These are phyloP conservation scores for Mastacembelus armatus DNA, from an alignment of 2,797 vertebrate species.

Conservation along the genomic window DNA sequence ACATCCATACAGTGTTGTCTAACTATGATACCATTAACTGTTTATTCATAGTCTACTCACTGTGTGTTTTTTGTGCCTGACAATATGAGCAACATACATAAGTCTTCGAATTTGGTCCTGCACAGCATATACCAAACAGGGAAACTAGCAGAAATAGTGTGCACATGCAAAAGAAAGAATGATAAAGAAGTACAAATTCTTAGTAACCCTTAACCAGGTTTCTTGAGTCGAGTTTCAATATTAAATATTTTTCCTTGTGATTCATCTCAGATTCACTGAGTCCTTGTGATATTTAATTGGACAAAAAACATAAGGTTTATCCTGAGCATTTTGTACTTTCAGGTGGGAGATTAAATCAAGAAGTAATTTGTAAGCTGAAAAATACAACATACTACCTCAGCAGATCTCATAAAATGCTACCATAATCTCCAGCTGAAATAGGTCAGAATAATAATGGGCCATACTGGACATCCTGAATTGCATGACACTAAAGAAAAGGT, in stretches of 20 bases:
- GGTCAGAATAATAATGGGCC: not conserved
- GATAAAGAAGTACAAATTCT: not conserved
- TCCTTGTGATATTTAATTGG: not conserved
- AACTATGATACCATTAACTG: slow-evolving; percentile 42
- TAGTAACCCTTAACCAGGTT: not conserved
- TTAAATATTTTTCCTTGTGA: too few relatives aligned
- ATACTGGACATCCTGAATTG: not conserved
- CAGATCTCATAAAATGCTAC: too few relatives aligned
- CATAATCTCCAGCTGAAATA: not conserved
- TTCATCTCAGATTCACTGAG: not conserved
- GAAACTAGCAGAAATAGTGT: too few relatives aligned
- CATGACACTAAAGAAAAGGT: too few relatives aligned
- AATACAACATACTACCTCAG: not conserved
- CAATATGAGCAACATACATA: slow-evolving; percentile 10
- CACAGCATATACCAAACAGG: not conserved
- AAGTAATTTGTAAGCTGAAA: not conserved
- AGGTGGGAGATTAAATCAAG: not conserved
- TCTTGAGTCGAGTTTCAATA: too few relatives aligned
- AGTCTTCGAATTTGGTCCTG: slow-evolving; percentile 3
- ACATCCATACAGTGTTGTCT: not conserved
- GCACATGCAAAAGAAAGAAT: too few relatives aligned
- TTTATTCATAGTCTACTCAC: too few relatives aligned
- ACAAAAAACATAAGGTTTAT: not conserved
- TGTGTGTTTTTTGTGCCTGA: too few relatives aligned
- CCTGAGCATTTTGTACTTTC: not conserved